Percentiles rank a stretch among this genome's conserved stretches.
Evolutionary conservation across 1,140 invertebrate genomes (phyloP).

Genomic region (Zaprionus lachaisei): DNA sequence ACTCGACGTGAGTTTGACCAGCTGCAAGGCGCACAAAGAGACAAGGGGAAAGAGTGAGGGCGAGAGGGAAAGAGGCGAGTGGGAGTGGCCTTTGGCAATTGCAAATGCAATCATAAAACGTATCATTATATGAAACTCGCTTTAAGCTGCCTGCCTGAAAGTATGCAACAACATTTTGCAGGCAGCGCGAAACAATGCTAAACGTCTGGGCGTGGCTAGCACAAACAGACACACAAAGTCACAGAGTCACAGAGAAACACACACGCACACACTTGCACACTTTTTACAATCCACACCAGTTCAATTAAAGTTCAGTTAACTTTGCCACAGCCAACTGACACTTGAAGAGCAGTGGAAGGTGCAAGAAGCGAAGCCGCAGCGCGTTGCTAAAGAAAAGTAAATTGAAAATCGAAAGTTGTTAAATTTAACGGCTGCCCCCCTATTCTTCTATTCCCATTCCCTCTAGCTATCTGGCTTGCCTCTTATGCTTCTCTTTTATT

Average conservation of each 20-base stretch:
- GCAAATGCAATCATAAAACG: slow-evolving; percentile 81
- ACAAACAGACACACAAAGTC: not conserved
- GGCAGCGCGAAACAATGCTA: not conserved
- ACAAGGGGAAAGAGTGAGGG: not conserved
- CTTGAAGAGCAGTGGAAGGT: slow-evolving; percentile 10
- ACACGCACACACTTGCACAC: not conserved
- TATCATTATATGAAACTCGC: slow-evolving; percentile 77
- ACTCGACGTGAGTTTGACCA: slow-evolving; percentile 75
- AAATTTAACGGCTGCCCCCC: slow-evolving; percentile 61
- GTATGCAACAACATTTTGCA: slow-evolving; percentile 56
- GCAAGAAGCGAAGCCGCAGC: not conserved
- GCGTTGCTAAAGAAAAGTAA: slow-evolving; percentile 36
- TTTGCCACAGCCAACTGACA: slow-evolving; percentile 14
- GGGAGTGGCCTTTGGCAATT: not conserved
- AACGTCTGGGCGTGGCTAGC: not conserved
- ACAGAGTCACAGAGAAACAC: not conserved
- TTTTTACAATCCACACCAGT: not conserved
- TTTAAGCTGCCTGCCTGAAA: slow-evolving; percentile 36
- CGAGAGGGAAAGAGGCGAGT: not conserved
- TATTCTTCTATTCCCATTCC: not conserved
- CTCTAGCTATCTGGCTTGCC: not conserved
- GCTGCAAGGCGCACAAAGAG: slow-evolving; percentile 48
- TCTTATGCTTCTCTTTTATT: slow-evolving; percentile 1
- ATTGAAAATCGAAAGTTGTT: slow-evolving; percentile 77
- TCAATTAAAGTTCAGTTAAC: slow-evolving; percentile 60